Evolutionary conservation across 2,888 invertebrate genomes (phyloP), one percentile per base, ranked within the genome.

Genomic region (Abscondita cerata): DNA sequence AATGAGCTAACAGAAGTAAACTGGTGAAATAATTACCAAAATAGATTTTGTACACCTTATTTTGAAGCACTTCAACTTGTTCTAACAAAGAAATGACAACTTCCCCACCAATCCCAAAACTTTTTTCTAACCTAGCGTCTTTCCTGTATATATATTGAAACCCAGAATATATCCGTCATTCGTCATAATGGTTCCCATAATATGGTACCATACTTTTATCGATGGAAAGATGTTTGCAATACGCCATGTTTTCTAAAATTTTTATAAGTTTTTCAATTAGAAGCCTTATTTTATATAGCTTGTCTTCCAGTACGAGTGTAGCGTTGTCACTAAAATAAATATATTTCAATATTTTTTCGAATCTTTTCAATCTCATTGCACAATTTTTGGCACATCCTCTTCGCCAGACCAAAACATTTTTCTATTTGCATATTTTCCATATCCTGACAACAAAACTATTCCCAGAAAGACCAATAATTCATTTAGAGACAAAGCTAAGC

Each of bases 121-220:
- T 59, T 60, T 20, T 47, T 34, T 54, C 40, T 5, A 44, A 36
- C 36, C 4, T 41, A 44, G 33, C 9, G 8, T 16, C 36, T 70
- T 71, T 34, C 69, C 71, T 11, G 63, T 68, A 55, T 70, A 69
- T 41, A 71, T 70, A 4, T 69, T 68, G 20, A 71, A 54, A 38
- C 36, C 5, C 61, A 25, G 1, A 15, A 46, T 34, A 19, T 31
- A 46, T 53, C 34, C 55, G 1, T n/a, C 19, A 16, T 12, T 66
- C 8, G 59, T 63, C 63, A 53, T 41, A 25, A 13, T 53, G 53
- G 15, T 53, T 53, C 9, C 53, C 44, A 16, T 53, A 53, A 33
- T 46, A 59, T 58, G 56, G 69, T 64, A 52, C 38, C 52, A 38
- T 38, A 40, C 53, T 53, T 15, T 53, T 41, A 15, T 53, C 52